phyloP scores from a whole-genome alignment of 1,140 invertebrate genomes.

The Sinonovacula constricta region DNA sequence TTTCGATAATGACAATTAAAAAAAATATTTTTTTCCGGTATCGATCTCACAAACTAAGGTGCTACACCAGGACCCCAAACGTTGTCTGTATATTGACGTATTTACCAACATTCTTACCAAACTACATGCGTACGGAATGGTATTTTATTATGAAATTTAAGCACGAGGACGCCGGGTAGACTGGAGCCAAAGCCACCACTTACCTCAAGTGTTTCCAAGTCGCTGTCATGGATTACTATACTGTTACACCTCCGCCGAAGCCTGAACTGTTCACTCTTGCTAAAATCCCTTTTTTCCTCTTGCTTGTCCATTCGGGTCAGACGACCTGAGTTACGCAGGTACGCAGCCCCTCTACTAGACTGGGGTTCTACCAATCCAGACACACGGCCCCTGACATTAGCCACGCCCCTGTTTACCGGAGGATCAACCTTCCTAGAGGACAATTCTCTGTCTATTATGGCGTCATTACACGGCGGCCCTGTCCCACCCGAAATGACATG shows the following conservation, averaged over 20 bases:
- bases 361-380: constrained; percentile 25
- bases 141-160: too few relatives aligned
- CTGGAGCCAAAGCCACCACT: too few relatives aligned
- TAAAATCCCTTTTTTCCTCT: constrained; percentile 57
- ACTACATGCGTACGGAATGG: too few relatives aligned
- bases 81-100: too few relatives aligned
- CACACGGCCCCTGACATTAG: constrained; percentile 30
- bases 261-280: constrained; percentile 56
- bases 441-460: neutral
- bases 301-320: constrained; percentile 3
- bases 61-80: too few relatives aligned
- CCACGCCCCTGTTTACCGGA: constrained; percentile 29
- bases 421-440: constrained; percentile 25
- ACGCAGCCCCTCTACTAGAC: constrained; percentile 44
- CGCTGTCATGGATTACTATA: constrained; percentile 55
- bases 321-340: constrained; percentile 30
- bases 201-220: constrained; percentile 59
- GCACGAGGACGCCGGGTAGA: too few relatives aligned
- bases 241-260: constrained; percentile 60
- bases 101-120: too few relatives aligned
- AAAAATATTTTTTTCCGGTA: too few relatives aligned
- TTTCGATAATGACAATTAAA: too few relatives aligned
- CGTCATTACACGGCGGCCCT: too few relatives aligned
- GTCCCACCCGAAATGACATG: too few relatives aligned
- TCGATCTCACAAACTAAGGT: too few relatives aligned